phyloP scores from a whole-genome alignment of 2,113 vertebrate genomes.

The Aegithalos caudatus region DNA sequence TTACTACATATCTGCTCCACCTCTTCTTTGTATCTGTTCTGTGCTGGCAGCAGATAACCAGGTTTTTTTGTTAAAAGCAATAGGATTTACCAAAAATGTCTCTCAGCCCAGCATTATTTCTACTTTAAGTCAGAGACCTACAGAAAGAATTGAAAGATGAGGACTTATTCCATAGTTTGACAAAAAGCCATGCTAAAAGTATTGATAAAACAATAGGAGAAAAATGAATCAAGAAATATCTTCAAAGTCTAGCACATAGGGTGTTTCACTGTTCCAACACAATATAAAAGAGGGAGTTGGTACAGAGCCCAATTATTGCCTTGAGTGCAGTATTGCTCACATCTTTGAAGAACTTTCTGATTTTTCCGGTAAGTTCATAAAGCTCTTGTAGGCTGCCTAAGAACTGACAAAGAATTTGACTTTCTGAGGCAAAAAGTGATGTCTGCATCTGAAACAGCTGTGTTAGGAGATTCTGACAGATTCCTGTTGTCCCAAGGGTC shows the following conservation, averaged over 20 bases:
- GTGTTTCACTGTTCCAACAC: background rate
- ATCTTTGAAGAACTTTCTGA: background rate
- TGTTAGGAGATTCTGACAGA: constrained; percentile 2
- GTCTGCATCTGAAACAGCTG: background rate
- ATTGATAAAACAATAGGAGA: constrained; percentile 6
- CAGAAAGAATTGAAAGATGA: background rate
- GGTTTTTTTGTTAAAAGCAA: background rate
- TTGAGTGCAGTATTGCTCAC: background rate
- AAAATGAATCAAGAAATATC: constrained; percentile 1
- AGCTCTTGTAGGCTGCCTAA: background rate
- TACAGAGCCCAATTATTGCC: constrained; percentile 21
- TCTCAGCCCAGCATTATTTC: background rate
- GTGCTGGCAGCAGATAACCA: background rate
- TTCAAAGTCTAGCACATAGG: background rate
- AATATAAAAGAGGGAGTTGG: background rate
- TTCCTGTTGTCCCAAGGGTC: background rate
- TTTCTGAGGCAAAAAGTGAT: constrained; percentile 20
- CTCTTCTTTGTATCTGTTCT: background rate
- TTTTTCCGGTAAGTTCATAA: constrained; percentile 12
- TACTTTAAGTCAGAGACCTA: background rate
- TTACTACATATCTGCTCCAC: background rate
- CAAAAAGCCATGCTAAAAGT: background rate
- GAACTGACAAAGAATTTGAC: background rate
- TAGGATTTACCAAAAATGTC: background rate
- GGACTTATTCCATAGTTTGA: background rate